These are phyloP conservation scores for Euleptes europaea DNA, from an alignment of 2,113 vertebrate species.

Conservation along the genomic window DNA sequence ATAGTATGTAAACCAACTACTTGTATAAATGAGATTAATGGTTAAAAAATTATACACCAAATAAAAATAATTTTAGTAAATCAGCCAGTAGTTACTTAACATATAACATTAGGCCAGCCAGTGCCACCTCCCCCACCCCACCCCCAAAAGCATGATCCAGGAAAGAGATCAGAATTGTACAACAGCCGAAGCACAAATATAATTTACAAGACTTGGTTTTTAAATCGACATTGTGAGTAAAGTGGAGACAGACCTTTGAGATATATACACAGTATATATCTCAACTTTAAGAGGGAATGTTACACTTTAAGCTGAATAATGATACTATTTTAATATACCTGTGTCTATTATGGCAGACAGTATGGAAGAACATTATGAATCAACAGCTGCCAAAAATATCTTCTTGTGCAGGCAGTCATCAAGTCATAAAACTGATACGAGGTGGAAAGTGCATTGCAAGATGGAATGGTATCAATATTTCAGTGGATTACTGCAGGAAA, in stretches of 20 bases:
- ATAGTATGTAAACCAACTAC: not conserved
- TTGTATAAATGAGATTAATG: not conserved
- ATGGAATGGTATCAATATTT: not conserved
- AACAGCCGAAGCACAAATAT: conserved; percentile 3
- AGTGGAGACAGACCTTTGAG: conserved; percentile 19
- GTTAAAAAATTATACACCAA: not conserved
- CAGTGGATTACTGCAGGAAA: not conserved
- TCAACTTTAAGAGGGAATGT: not conserved
- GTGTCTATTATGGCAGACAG: not conserved
- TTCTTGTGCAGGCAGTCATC: not conserved
- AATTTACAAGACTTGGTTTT: conserved; percentile 14
- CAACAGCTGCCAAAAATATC: conserved; percentile 32
- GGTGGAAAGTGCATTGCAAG: not conserved
- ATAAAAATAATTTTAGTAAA: not conserved
- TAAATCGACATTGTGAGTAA: conserved; percentile 11
- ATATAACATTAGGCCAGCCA: not conserved
- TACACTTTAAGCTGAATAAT: conserved; percentile 19
- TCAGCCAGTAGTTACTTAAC: conserved; percentile 20
- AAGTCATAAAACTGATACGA: not conserved
- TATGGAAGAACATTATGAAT: not conserved
- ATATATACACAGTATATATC: not conserved
- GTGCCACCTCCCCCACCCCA: rapidly evolving
- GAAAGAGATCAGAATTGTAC: rapidly evolving
- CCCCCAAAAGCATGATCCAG: rapidly evolving
- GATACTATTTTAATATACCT: not conserved